phyloP scores from a whole-genome alignment of 2,113 vertebrate species.

The Passer montanus region DNA sequence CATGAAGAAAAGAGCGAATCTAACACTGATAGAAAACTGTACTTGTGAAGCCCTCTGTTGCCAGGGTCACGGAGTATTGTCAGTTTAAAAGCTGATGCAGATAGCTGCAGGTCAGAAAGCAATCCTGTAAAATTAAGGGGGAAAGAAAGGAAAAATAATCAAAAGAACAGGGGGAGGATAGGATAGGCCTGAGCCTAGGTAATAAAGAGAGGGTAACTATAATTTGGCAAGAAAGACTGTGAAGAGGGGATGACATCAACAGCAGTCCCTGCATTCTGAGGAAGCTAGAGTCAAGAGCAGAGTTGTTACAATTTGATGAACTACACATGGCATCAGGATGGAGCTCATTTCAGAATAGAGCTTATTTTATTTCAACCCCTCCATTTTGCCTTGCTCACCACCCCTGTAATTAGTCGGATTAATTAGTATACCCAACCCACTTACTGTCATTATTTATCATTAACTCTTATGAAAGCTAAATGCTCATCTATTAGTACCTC shows the following conservation, averaged over 20 bases:
- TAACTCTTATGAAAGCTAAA: not conserved
- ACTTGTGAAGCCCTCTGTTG: not conserved
- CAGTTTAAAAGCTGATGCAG: not conserved
- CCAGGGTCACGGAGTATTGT: not conserved
- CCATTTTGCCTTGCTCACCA: not conserved
- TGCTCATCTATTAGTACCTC: not conserved
- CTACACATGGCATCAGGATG: not conserved
- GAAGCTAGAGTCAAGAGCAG: not conserved
- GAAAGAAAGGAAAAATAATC: not conserved
- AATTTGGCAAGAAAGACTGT: not conserved
- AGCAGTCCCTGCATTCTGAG: not conserved
- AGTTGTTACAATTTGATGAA: not conserved
- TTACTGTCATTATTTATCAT: not conserved
- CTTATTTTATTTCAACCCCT: not conserved
- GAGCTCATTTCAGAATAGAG: not conserved
- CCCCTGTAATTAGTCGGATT: not conserved
- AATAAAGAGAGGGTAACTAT: not conserved
- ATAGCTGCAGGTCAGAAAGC: not conserved
- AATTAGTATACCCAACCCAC: not conserved
- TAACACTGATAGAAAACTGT: not conserved
- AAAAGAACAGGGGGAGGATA: not conserved
- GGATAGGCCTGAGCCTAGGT: not conserved
- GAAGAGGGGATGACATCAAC: not conserved
- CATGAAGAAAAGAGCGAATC: not conserved
- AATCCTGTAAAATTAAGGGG: not conserved